Conservation (phyloP, 30 jellyfish, hydroid and myxozoan genomes). For the Hydractinia symbiolongicarpus region DNA sequence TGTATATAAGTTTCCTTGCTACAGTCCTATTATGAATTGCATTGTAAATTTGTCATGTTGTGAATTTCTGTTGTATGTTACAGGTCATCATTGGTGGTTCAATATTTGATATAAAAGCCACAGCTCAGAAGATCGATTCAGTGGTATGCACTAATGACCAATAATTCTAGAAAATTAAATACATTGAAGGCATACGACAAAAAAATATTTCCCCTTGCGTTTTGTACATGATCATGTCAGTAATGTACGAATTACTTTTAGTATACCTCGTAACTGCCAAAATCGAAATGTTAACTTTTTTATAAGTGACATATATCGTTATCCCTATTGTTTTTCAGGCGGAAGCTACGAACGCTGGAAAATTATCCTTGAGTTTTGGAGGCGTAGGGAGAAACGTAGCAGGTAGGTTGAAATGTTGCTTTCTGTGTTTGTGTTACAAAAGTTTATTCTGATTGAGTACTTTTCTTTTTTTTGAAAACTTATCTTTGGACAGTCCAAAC, state of each 20-base stretch:
- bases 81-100: slow-evolving; percentile 79
- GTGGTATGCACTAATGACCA: slow-evolving; percentile 28
- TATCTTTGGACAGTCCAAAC: no score
- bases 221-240: no score
- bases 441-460: no score
- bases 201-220: no score
- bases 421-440: neutral
- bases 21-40: no score
- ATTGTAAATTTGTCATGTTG: no score
- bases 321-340: slow-evolving; percentile 43
- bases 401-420: slow-evolving; percentile 31
- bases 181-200: no score
- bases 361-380: slow-evolving; percentile 46
- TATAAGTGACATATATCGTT: neutral
- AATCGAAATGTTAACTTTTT: neutral
- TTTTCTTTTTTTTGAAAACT: no score
- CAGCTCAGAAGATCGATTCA: slow-evolving; percentile 49
- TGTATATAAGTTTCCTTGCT: no score
- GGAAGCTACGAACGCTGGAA: slow-evolving; percentile 76
- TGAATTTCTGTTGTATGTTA: neutral
- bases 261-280: neutral
- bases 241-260: no score
- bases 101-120: slow-evolving; percentile 52
- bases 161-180: no score
- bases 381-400: slow-evolving; percentile 94